Evolutionary conservation across 2,113 vertebrate species (phyloP), one percentile per base, ranked within the genome.

Genomic region (Cygnus buccinator): DNA sequence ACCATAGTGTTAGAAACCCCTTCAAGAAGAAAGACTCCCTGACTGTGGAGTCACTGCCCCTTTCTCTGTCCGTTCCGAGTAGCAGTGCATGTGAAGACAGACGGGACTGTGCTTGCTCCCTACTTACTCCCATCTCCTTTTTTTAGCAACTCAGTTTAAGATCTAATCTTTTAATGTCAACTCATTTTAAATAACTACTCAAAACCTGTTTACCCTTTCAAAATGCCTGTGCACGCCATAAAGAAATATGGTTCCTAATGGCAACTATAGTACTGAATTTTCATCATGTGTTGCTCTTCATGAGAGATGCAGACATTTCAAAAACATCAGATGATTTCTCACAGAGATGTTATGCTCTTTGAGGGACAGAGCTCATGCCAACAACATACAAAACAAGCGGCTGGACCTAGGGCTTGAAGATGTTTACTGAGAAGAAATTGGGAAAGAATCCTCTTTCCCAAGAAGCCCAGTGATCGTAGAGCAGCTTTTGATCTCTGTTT

Each of bases 401-500:
- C 78, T 83, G 70, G 58, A 84, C 65, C 58, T 46, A 57, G 18
- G 37, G 54, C 44, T 52, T 90, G 73, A 75, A 87, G 71, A 29
- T 18, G 10, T 87, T 88, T 74, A 41, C 66, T 68, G 76, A 2
- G 1, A 94, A 70, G 65, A 81, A 90, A 70, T 57, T 0, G 0
- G 73, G 76, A 82, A 89, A 68, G 54, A 89, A 73, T 68, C 33
- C n/a, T 89, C 73, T 90, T 75, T 48, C 10, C 46, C 46, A 48
- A 48, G 46, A 48, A 48, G 46, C 61, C 39, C n/a, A 23, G 29
- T 58, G 71, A 48, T 79, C 58, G 6, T 17, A 86, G 78, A 89
- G 66, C 82, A 84, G 83, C 70, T 93, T 84, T 89, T 79, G 70
- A 70, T 86, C 73, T 90, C 48, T 58, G 8, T 94, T 92, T 93